Conservation (phyloP, 2,888 invertebrate species). For the Idaea aversata region DNA sequence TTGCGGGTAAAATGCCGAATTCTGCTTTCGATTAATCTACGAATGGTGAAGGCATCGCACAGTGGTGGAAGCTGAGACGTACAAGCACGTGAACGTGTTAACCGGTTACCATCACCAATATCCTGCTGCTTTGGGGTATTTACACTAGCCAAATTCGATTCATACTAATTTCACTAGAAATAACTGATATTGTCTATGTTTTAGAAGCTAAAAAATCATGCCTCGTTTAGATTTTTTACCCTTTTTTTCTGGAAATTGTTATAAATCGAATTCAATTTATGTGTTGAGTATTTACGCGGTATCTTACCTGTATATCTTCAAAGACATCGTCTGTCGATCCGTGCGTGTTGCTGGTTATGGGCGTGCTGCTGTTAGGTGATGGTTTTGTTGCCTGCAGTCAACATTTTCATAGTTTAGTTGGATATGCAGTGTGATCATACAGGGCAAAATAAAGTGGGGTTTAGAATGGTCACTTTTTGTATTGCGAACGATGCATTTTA, state of each 20-base stretch:
- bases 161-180: no score
- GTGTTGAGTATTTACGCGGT: constrained; percentile 29
- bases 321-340: constrained; percentile 74
- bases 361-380: constrained; percentile 72
- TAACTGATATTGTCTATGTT: constrained; percentile 22
- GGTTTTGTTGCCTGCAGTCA: constrained; percentile 62
- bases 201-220: constrained; percentile 44
- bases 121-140: no score
- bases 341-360: constrained; percentile 66
- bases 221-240: no score
- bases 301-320: constrained; percentile 73
- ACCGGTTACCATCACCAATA: not conserved
- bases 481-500: no score
- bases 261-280: not conserved
- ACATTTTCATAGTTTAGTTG: constrained; percentile 24
- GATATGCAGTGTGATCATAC: no score
- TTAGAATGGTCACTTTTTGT: not conserved
- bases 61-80: not conserved
- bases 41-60: not conserved
- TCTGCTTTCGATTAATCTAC: not conserved
- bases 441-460: not conserved
- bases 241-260: no score
- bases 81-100: constrained; percentile 1
- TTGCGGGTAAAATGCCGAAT: not conserved
- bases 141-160: no score